Conservation (phyloP, 2,888 invertebrate genomes). For the Drosophila suboccidentalis region DNA sequence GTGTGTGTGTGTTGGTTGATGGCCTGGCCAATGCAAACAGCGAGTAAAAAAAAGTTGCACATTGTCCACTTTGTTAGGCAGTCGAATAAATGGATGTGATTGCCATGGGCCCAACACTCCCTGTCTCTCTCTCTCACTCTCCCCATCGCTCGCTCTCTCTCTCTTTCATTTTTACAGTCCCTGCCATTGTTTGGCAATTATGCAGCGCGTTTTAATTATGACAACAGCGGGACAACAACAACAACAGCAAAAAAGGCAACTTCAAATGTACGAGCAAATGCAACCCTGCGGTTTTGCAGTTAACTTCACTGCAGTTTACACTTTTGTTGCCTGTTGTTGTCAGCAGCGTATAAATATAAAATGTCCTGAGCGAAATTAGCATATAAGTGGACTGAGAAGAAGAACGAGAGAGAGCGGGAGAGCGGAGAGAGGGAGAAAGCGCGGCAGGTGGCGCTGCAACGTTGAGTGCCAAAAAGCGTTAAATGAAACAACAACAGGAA, state of each 20-base stretch:
- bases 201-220: constrained; percentile 74
- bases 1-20: constrained; percentile 35
- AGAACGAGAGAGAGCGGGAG: neutral
- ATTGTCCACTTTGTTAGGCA: constrained; percentile 63
- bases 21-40: constrained; percentile 53
- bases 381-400: constrained; percentile 41
- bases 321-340: constrained; percentile 43
- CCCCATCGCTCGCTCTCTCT: neutral
- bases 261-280: constrained; percentile 49
- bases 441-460: constrained; percentile 51
- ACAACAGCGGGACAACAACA: constrained; percentile 46
- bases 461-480: constrained; percentile 43
- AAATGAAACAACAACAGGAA: constrained; percentile 20
- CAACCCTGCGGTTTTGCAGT: constrained; percentile 57
- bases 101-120: constrained; percentile 26
- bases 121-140: neutral
- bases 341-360: constrained; percentile 66
- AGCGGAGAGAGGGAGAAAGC: neutral
- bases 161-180: constrained; percentile 12
- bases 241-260: constrained; percentile 15
- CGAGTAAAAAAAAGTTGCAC: constrained; percentile 28
- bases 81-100: constrained; percentile 59
- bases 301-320: constrained; percentile 55
- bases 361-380: constrained; percentile 75
- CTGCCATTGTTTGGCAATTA: constrained; percentile 71